Base-by-base conservation (phyloP, 2,797 vertebrate genomes). In the Enteromius argenteus region DNA sequence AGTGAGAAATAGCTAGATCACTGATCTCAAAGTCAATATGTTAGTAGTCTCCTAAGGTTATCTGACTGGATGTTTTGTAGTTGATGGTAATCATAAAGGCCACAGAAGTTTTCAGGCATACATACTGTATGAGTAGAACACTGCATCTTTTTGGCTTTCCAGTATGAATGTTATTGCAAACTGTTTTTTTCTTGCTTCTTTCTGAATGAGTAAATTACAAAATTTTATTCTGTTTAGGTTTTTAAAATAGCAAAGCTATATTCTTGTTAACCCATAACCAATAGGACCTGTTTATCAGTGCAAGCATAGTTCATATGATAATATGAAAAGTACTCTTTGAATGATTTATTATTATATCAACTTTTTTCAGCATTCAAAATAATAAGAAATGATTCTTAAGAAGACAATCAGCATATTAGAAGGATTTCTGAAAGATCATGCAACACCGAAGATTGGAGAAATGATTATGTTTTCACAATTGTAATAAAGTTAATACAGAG, bases 71-170 rank as follows among this genome's bases (percentile, higher is more conserved):
- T 46, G 19, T 75, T 83, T 67, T 75, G 21, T 42, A 44, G 79
- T 89, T 84, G 35, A 51, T 74, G 78, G 80, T 82, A 86, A 85
- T 72, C 35, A 72, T 49, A 37, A 73, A 49, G 53, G 39, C 27
- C 21, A 46, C 21, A 30, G 68, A 11, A 46, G 39, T 62, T 49
- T 60, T 62, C 58, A 49, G 27, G 2, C 8, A 81, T 30, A 23
- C 4, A 30, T 64, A 27, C 56, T 19, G n/a, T 46, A 72, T 35
- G 19, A 74, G 13, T 35, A n/a, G 37, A 60, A 60, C 37, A 58
- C 8, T 11, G 44, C 2, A 56, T 58, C 19, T 71, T 58, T 58
- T 58, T 42, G 15, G n/a, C 10, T 42, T 71, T 44, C 1, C 49
- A 71, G 4, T 37, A 69, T 27, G 64, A 27, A 49, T 51, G 71